These are phyloP conservation scores for Picus viridis DNA, from an alignment of 2,797 vertebrate species.

Conservation along the genomic window DNA sequence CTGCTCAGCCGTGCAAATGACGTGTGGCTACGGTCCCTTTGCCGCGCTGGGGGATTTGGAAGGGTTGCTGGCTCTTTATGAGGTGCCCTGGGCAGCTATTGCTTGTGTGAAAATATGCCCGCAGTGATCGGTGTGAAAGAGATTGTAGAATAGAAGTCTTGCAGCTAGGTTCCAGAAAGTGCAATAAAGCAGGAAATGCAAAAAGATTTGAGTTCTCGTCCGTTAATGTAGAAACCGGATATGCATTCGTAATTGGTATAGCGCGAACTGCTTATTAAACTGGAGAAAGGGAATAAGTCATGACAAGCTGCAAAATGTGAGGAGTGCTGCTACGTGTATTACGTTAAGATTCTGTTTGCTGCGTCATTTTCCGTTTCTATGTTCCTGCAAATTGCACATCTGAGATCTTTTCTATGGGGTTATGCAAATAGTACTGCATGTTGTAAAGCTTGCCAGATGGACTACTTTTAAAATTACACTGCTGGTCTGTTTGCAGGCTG, in stretches of 20 bases:
- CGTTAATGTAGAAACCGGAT: fast-evolving
- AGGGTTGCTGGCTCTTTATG: fast-evolving
- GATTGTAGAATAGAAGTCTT: background rate
- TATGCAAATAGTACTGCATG: background rate
- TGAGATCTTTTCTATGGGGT: background rate
- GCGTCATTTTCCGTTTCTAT: constrained; percentile 1
- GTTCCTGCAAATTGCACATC: background rate
- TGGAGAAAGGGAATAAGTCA: background rate
- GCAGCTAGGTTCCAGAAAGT: background rate
- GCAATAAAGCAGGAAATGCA: background rate
- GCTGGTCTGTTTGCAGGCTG: background rate
- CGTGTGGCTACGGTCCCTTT: background rate
- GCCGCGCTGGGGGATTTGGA: fast-evolving
- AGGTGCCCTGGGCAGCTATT: fast-evolving
- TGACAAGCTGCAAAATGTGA: background rate
- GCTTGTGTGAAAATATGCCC: background rate
- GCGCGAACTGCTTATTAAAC: background rate
- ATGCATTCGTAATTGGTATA: fast-evolving
- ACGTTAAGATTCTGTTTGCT: background rate
- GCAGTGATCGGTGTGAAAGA: background rate
- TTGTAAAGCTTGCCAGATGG: background rate
- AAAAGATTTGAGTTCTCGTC: fast-evolving
- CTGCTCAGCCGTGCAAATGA: background rate
- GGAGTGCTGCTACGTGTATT: background rate
- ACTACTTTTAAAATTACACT: constrained; percentile 14